Conservation (phyloP, 2,113 vertebrate genomes). For the Limanda limanda region DNA sequence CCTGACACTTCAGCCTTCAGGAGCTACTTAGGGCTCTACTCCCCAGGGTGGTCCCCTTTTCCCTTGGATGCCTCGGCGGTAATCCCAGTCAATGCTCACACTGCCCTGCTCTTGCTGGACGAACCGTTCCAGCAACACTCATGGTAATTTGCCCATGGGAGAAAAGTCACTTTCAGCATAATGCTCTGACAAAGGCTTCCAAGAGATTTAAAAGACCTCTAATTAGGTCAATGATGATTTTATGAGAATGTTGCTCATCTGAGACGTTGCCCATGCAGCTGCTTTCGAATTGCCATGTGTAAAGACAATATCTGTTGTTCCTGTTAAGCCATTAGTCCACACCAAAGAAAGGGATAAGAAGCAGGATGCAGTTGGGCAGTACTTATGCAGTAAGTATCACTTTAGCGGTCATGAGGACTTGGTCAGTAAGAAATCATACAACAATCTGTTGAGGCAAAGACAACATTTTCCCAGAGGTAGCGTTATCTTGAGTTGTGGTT, state of each 20-base stretch:
- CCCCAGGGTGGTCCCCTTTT: conserved; percentile 35
- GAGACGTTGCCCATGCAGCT: neutral
- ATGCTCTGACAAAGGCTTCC: conserved; percentile 41
- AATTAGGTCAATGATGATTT: conserved; percentile 59
- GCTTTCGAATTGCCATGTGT: conserved; percentile 6
- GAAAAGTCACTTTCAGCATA: conserved; percentile 64
- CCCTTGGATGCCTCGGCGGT: conserved; percentile 32
- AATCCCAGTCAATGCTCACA: conserved; percentile 39
- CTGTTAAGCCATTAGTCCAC: conserved; percentile 10
- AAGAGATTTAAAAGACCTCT: conserved; percentile 43
- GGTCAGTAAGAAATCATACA: conserved; percentile 30
- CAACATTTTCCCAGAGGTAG: conserved; percentile 43
- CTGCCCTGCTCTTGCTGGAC: conserved; percentile 19
- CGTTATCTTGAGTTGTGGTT: conserved; percentile 62
- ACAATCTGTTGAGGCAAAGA: conserved; percentile 51
- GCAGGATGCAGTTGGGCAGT: neutral
- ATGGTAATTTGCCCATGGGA: conserved; percentile 53
- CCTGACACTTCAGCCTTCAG: conserved; percentile 61
- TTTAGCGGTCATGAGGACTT: conserved; percentile 8
- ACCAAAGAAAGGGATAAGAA: neutral
- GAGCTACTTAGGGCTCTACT: conserved; percentile 44
- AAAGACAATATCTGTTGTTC: neutral
- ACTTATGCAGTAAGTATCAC: neutral
- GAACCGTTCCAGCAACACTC: conserved; percentile 38
- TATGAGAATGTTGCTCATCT: neutral